Percentiles rank a stretch among this genome's conserved stretches.
These are phyloP conservation scores for Rhabdophis nuchalis DNA, from an alignment of 2,797 vertebrate species.

Conservation along the genomic window DNA sequence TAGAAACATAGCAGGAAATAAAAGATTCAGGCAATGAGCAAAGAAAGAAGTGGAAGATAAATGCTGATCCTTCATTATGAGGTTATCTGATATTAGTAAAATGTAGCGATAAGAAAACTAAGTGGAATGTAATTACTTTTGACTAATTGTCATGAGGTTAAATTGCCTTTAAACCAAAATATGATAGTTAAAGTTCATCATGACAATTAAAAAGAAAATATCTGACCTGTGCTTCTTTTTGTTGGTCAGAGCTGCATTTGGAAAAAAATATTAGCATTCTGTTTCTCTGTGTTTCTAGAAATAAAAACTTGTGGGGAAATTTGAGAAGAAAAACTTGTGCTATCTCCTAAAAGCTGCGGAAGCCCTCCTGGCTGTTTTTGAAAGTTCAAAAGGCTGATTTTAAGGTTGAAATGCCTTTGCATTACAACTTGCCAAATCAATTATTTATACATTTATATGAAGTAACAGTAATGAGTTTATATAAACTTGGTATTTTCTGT, in stretches of 20 bases:
- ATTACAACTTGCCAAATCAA: slow-evolving; percentile 12
- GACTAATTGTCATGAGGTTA: not conserved
- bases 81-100: not conserved
- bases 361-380: not conserved
- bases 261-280: not conserved
- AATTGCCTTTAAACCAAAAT: not conserved
- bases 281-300: slow-evolving; percentile 25
- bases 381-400: not conserved
- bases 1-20: not conserved
- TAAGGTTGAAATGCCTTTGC: slow-evolving; percentile 16
- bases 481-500: not conserved
- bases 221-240: not conserved
- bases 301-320: not conserved
- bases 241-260: slow-evolving; percentile 23
- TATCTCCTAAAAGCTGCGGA: not conserved
- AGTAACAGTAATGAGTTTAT: slow-evolving; percentile 5
- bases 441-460: slow-evolving; percentile 20
- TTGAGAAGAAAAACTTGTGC: slow-evolving; percentile 5
- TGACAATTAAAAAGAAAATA: not conserved
- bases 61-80: not conserved
- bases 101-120: not conserved
- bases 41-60: not conserved
- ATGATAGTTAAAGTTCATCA: not conserved
- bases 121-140: not conserved
- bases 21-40: not conserved